Conservation (phyloP, 1,140 invertebrate species). For the Drosophila sp. region DNA sequence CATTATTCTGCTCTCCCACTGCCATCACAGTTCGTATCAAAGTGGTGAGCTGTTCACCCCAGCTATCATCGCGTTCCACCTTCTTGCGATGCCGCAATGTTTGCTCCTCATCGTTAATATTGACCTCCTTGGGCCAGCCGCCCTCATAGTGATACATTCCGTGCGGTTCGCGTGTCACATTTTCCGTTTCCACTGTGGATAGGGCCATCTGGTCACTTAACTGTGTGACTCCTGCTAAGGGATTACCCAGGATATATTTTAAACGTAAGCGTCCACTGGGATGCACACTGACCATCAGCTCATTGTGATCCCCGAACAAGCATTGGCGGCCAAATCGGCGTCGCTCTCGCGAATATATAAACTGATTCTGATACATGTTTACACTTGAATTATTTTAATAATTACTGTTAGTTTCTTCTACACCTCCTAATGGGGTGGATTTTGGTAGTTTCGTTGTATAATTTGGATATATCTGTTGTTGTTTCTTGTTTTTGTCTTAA, state of each 20-base stretch:
- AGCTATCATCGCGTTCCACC: conserved; percentile 96
- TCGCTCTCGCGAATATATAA: conserved; percentile 84
- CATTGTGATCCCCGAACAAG: conserved; percentile 89
- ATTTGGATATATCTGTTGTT: not conserved
- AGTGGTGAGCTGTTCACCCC: conserved; percentile 71
- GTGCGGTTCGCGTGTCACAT: conserved; percentile 83
- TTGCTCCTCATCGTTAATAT: conserved; percentile 93
- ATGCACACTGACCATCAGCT: conserved; percentile 89
- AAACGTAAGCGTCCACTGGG: conserved; percentile 79
- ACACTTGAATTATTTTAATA: no score
- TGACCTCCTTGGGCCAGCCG: conserved; percentile 97
- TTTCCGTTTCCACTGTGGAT: conserved; percentile 86
- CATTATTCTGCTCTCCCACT: conserved; percentile 94
- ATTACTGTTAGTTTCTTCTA: no score
- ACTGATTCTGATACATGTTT: conserved; percentile 62
- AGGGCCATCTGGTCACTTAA: conserved; percentile 85
- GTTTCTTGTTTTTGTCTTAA: not conserved
- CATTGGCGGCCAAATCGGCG: conserved; percentile 88
- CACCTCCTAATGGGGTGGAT: not conserved
- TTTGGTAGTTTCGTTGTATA: not conserved
- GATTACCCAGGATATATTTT: conserved; percentile 89
- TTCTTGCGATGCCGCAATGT: conserved; percentile 93
- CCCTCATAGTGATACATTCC: conserved; percentile 95
- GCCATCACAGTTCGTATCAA: conserved; percentile 52
- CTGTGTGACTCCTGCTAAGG: conserved; percentile 86